Evolutionary conservation across 2,113 vertebrate genomes (phyloP).

Genomic region (Perca fluviatilis): DNA sequence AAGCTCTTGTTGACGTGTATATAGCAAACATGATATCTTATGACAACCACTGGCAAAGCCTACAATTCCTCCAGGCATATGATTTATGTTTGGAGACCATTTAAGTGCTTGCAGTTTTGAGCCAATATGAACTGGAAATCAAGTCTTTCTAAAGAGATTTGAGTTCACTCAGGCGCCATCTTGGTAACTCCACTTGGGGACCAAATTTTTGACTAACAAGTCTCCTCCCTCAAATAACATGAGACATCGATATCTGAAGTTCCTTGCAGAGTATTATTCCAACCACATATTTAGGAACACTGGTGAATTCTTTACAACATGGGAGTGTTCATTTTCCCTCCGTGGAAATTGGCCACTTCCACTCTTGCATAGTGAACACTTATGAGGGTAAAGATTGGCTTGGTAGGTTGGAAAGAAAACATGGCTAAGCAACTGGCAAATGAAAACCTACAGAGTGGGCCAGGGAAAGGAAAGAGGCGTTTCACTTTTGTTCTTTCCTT

Average conservation of each 20-base stretch:
- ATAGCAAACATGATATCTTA: conserved; percentile 74
- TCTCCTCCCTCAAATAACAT: conserved; percentile 27
- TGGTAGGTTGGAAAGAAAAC: conserved; percentile 28
- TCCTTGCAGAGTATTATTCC: conserved; percentile 21
- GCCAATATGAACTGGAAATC: conserved; percentile 60
- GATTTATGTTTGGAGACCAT: conserved; percentile 63
- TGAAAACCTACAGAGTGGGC: conserved; percentile 13
- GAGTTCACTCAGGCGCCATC: conserved; percentile 44
- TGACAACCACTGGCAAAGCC: conserved; percentile 68
- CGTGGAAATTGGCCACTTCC: conserved; percentile 50
- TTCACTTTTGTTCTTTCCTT: conserved; percentile 33
- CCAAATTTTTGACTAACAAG: conserved; percentile 40
- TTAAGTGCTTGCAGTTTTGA: conserved; percentile 60
- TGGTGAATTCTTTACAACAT: conserved; percentile 14
- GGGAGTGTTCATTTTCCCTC: conserved; percentile 3
- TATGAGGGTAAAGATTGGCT: conserved; percentile 43
- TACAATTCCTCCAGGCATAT: conserved; percentile 60
- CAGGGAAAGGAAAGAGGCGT: background rate
- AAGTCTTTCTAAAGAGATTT: conserved; percentile 47
- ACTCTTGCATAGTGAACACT: conserved; percentile 40
- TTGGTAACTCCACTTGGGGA: conserved; percentile 39
- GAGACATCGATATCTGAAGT: conserved; percentile 36
- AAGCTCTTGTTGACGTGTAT: conserved; percentile 62
- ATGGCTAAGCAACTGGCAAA: conserved; percentile 22
- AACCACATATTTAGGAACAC: conserved; percentile 19